phyloP scores from a whole-genome alignment of 2,113 vertebrate species.

The Phocoena phocoena region DNA sequence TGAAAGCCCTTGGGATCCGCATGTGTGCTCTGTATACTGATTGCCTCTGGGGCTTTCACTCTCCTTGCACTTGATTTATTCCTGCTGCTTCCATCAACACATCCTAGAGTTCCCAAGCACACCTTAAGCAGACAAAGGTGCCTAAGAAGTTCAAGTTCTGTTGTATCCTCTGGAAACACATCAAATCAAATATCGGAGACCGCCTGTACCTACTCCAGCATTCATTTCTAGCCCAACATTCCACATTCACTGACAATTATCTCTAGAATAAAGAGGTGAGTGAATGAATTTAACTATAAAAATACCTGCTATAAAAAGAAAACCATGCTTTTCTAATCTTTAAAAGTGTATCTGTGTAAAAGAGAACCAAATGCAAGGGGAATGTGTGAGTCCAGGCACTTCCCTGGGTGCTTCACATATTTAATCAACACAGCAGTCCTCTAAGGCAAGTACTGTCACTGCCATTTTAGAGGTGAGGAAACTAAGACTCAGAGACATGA shows the following conservation, averaged over 20 bases:
- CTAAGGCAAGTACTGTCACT: neutral
- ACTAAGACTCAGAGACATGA: neutral
- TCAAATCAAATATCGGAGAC: neutral
- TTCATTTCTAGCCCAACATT: slow-evolving; percentile 1
- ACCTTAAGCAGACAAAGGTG: neutral
- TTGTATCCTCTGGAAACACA: slow-evolving; percentile 14
- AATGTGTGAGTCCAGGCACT: neutral
- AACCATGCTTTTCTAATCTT: neutral
- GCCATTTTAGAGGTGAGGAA: neutral
- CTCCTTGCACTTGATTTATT: neutral
- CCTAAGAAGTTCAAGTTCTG: neutral
- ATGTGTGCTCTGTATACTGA: neutral
- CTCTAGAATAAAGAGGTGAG: neutral
- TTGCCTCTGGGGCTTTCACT: neutral
- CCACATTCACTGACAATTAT: neutral
- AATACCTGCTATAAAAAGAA: slow-evolving; percentile 2
- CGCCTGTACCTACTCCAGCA: neutral
- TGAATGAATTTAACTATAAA: slow-evolving; percentile 5
- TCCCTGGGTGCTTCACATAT: neutral
- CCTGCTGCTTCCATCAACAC: neutral
- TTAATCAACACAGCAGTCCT: neutral
- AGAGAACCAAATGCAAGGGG: neutral
- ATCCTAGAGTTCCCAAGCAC: neutral
- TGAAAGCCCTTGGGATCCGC: neutral
- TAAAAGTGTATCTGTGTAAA: neutral